These are phyloP conservation scores for Bubalus kerabau DNA, from an alignment of 2,113 vertebrate genomes.

Conservation along the genomic window DNA sequence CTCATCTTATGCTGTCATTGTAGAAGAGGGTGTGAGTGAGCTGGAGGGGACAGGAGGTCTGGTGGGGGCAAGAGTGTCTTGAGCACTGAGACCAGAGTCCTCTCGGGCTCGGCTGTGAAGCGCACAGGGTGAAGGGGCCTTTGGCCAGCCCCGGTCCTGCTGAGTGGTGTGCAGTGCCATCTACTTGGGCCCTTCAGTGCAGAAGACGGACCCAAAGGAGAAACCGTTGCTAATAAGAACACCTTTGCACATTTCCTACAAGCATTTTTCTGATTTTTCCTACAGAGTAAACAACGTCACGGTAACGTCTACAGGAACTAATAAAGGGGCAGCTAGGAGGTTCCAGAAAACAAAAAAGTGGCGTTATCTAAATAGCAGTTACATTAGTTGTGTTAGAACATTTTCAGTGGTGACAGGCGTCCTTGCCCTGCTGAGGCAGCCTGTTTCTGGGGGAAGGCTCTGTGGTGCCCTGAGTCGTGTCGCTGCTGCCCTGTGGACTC, in stretches of 20 bases:
- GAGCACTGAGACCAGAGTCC: neutral
- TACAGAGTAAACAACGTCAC: neutral
- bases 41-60: neutral
- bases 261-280: neutral
- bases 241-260: neutral
- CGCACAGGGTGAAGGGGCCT: neutral
- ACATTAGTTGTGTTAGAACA: neutral
- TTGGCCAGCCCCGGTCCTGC: neutral
- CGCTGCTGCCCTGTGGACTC: slow-evolving; percentile 64
- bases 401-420: neutral
- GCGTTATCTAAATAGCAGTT: neutral
- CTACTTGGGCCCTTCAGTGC: neutral
- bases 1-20: neutral
- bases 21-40: neutral
- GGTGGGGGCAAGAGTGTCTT: neutral
- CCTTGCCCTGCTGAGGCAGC: neutral
- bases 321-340: neutral
- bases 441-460: slow-evolving; percentile 57
- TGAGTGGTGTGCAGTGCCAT: neutral
- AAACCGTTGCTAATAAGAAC: neutral
- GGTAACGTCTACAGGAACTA: neutral
- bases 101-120: neutral
- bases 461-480: neutral
- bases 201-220: neutral
- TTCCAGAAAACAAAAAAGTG: neutral